Conservation (phyloP, 1,140 invertebrate species). For the Pseudoatta argentina region DNA sequence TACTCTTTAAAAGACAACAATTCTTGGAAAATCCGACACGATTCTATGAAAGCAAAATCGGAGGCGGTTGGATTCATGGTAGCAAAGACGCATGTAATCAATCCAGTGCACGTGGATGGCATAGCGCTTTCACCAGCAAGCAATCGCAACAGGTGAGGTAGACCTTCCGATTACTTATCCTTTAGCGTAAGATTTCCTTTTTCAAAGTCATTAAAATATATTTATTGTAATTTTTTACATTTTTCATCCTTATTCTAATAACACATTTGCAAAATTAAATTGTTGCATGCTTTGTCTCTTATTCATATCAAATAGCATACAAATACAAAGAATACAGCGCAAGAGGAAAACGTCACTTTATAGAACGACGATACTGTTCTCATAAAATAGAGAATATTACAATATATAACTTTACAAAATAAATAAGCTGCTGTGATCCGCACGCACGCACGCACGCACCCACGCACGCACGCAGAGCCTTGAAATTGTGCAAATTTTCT, state of each 20-base stretch:
- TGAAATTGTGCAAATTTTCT: no score
- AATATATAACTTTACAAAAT: not conserved
- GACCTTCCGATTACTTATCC: not conserved
- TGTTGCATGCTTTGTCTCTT: not conserved
- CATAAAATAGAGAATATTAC: not conserved
- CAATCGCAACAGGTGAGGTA: slow-evolving; percentile 61
- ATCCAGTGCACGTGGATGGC: slow-evolving; percentile 88
- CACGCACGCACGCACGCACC: no score
- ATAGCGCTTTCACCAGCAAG: slow-evolving; percentile 89
- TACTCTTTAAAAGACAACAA: slow-evolving; percentile 88
- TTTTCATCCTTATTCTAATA: not conserved
- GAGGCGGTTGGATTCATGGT: slow-evolving; percentile 88
- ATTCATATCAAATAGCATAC: not conserved
- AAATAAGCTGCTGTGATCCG: not conserved
- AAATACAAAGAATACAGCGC: not conserved
- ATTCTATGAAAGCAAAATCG: slow-evolving; percentile 88
- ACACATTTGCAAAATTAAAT: not conserved
- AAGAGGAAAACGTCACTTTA: not conserved
- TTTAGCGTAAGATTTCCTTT: not conserved
- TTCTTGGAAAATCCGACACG: slow-evolving; percentile 90
- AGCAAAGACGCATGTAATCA: slow-evolving; percentile 86
- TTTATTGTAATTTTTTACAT: not conserved
- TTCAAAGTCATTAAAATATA: not conserved
- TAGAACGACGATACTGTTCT: not conserved
- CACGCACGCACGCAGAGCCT: no score